Conservation (phyloP, 2,888 invertebrate species). For the Liposcelis brunnea region DNA sequence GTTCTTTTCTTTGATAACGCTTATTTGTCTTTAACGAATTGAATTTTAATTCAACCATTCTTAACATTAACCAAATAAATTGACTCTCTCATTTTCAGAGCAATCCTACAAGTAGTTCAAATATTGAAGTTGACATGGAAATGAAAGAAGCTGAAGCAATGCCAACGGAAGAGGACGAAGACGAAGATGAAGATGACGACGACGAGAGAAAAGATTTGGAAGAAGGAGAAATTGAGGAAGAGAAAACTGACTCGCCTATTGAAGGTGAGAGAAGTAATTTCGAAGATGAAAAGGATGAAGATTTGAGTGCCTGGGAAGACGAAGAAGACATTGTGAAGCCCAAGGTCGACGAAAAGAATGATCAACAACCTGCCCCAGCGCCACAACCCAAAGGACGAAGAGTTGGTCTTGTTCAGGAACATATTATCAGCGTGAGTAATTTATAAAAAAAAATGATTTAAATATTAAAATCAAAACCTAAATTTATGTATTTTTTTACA, state of each 20-base stretch:
- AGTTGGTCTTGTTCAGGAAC: slow-evolving; percentile 40
- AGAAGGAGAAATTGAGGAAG: slow-evolving; percentile 16
- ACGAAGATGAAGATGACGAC: slow-evolving; percentile 18
- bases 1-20: too few species aligned
- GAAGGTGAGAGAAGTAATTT: slow-evolving; percentile 16
- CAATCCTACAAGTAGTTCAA: too few species aligned
- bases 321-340: slow-evolving; percentile 15
- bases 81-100: too few species aligned
- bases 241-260: slow-evolving; percentile 19
- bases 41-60: too few species aligned
- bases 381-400: slow-evolving; percentile 30
- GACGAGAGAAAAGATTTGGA: slow-evolving; percentile 25
- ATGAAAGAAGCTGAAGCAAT: slow-evolving; percentile 20
- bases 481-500: slow-evolving; percentile 13
- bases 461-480: slow-evolving; percentile 12
- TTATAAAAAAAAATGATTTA: slow-evolving; percentile 10
- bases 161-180: slow-evolving; percentile 20
- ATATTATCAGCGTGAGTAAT: slow-evolving; percentile 44
- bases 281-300: slow-evolving; percentile 19
- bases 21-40: too few species aligned
- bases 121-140: slow-evolving; percentile 14
- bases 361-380: slow-evolving; percentile 20
- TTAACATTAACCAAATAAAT: too few species aligned
- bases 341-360: slow-evolving; percentile 14
- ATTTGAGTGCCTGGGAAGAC: slow-evolving; percentile 20